phyloP scores from a whole-genome alignment of 2,888 invertebrate species.

The Chrysodeixis includens region DNA sequence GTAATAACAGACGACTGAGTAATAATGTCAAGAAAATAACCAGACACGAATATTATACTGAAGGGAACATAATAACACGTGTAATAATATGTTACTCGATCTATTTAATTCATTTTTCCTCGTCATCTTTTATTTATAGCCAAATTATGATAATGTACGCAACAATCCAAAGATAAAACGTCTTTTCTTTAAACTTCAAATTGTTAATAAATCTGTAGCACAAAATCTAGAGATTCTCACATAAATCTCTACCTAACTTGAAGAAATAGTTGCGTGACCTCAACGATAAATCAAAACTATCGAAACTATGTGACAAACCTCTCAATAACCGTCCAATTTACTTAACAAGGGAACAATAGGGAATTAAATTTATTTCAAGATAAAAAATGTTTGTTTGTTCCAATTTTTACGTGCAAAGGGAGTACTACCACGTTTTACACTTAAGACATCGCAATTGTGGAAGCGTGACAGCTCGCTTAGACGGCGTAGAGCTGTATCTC shows the following conservation, averaged over 20 bases:
- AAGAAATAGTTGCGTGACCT: slow-evolving; percentile 50
- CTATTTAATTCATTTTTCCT: not conserved
- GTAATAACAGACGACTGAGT: slow-evolving; percentile 1
- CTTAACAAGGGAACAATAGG: slow-evolving; percentile 26
- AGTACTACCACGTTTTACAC: too few species aligned
- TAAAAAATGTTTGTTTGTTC: slow-evolving; percentile 25
- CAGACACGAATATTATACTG: slow-evolving; percentile 3
- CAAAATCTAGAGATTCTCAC: too few species aligned
- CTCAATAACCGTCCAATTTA: slow-evolving; percentile 40
- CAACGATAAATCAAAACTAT: slow-evolving; percentile 51
- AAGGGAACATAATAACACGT: not conserved
- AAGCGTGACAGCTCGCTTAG: too few species aligned
- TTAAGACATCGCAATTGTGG: too few species aligned
- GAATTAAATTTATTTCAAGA: slow-evolving; percentile 25
- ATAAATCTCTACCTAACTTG: not conserved
- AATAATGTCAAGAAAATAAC: slow-evolving; percentile 2
- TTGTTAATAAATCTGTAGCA: too few species aligned
- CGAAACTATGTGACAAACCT: slow-evolving; percentile 43
- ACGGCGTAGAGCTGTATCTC: too few species aligned
- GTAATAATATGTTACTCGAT: not conserved
- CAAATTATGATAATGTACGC: not conserved
- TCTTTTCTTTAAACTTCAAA: too few species aligned
- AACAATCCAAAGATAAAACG: too few species aligned
- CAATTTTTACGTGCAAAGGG: slow-evolving; percentile 40
- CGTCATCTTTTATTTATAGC: not conserved